A percentile compares a stretch with the other conserved stretches of the same genome.
Conservation (phyloP, 2,888 invertebrate genomes). For the Andrena bucephala region DNA sequence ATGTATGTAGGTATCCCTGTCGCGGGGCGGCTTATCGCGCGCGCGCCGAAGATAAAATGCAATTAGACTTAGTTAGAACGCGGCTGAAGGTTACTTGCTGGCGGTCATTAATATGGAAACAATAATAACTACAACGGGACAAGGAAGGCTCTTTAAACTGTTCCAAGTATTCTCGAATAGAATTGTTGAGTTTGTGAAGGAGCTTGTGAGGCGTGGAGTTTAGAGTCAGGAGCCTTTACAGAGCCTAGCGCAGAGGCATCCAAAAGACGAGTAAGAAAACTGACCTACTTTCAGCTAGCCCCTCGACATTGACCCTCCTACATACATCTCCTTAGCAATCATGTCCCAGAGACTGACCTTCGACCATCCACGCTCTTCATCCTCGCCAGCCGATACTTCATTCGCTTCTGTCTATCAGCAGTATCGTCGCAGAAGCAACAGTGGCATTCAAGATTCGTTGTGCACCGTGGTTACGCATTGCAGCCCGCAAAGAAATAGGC, state of each 20-base stretch:
- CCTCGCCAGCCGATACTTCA: background rate
- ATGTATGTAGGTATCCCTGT: background rate
- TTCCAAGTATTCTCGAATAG: background rate
- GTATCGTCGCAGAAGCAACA: constrained; percentile 4
- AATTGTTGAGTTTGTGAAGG: no score
- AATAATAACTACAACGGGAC: constrained; percentile 9
- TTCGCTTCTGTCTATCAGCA: background rate
- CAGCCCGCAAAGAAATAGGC: no score
- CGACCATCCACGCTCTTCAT: background rate
- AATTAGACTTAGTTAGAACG: constrained; percentile 64
- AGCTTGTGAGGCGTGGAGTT: background rate
- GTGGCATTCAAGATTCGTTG: no score
- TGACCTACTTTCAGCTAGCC: constrained; percentile 1
- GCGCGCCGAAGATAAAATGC: constrained; percentile 49
- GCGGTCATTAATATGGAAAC: constrained; percentile 24
- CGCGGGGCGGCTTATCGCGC: constrained; percentile 43
- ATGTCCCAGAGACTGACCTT: constrained; percentile 27
- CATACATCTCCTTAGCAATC: constrained; percentile 31
- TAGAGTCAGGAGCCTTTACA: background rate
- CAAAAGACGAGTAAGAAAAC: constrained; percentile 1
- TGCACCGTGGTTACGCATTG: background rate
- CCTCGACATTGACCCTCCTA: constrained; percentile 43
- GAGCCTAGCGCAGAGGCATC: background rate
- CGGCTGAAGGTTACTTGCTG: constrained; percentile 33
- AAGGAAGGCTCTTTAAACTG: constrained; percentile 14